phyloP scores from a whole-genome alignment of 2,797 vertebrate species.

The Amniataba percoides region DNA sequence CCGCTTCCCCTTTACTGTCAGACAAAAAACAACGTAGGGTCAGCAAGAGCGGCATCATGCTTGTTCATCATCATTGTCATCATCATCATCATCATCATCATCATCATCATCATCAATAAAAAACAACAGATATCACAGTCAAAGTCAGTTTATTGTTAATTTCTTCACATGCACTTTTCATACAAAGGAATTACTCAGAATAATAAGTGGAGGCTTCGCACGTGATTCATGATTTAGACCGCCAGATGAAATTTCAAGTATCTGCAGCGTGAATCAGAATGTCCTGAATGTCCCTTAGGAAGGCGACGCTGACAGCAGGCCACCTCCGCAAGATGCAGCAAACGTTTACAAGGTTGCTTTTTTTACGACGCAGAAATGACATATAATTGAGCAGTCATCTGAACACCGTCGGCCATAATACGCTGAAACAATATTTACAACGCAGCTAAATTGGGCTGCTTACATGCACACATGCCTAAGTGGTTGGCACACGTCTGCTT shows the following conservation, averaged over 20 bases:
- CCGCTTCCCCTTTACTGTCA: slow-evolving; percentile 89
- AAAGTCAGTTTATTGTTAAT: too few relatives aligned
- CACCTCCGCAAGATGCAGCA: neutral
- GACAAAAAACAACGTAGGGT: slow-evolving; percentile 36
- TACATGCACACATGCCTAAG: neutral
- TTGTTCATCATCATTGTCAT: neutral
- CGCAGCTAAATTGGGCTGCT: slow-evolving; percentile 14
- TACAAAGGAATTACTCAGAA: too few relatives aligned
- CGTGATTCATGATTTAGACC: neutral
- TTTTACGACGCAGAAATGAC: neutral
- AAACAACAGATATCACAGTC: neutral
- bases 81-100: neutral
- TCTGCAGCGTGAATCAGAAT: slow-evolving; percentile 1
- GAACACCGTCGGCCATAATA: neutral
- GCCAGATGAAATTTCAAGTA: slow-evolving; percentile 2
- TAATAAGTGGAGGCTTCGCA: neutral
- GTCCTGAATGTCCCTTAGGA: neutral
- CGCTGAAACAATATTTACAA: slow-evolving; percentile 4
- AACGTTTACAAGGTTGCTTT: neutral
- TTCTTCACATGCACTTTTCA: too few relatives aligned
- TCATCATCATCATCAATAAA: neutral
- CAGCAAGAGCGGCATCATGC: neutral
- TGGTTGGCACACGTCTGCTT: slow-evolving; percentile 7
- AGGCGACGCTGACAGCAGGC: neutral
- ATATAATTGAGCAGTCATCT: neutral